Evolutionary conservation across 2,888 invertebrate genomes (phyloP), one percentile per base, ranked within the genome.

Genomic region (Drosophila atroscutellata): DNA sequence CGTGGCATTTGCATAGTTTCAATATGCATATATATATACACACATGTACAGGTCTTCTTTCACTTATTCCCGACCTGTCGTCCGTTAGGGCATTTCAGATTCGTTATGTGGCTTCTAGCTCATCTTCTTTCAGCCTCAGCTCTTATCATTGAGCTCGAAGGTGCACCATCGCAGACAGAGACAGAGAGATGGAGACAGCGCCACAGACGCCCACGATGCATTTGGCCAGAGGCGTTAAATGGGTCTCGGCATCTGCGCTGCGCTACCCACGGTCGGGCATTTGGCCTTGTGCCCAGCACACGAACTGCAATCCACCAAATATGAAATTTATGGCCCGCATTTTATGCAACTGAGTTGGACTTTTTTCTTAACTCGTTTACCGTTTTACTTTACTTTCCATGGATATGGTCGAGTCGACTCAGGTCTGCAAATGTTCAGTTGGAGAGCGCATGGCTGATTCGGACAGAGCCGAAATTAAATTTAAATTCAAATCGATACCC

Each of bases 181-280:
- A 28, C 24, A 30, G 9, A 18, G 36, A 37, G 24, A 34, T 2
- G 15, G 47, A 28, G 52, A 3, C 42, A 26, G 52, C 37, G 26
- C 54, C 32, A 60, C 51, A 56, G 68, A 83, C 83, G 85, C 83
- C 83, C 87, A 83, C 83, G 75, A 69, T 80, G 72, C 75, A 69
- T 61, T 66, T 62, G 63, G 66, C 80, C 76, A 76, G 65, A 77
- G 83, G 83, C 86, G 80, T 81, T 80, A 80, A 83, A 86, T 84
- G 68, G 77, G 65, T 68, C 68, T 68, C 61, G 58, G 66, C 51
- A 66, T 75, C 59, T 72, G 45, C 57, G 42, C 9, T 60, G 72
- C 73, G 47, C 61, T 69, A 51, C 65, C 65, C 52, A 59, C 54
- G 20, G 7, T 0, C 18, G 49, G 59, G 58, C 51, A 59, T 60